Evolutionary conservation across 1,140 invertebrate species (phyloP), one percentile per base, ranked within the genome.

Genomic region (Drosophila orena): DNA sequence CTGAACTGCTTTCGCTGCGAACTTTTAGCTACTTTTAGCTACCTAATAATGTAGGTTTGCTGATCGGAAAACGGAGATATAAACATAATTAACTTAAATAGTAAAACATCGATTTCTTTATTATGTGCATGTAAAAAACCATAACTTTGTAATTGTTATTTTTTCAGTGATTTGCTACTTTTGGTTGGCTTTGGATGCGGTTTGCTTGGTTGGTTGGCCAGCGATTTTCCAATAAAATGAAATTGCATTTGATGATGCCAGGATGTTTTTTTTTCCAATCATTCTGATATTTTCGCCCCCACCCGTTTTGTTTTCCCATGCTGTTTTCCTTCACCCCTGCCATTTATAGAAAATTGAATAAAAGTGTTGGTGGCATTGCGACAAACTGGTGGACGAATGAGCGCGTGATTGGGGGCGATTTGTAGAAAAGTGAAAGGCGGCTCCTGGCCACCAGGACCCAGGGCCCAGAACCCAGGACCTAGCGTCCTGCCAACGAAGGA

Each of bases 261-360:
- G 84, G 84, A 89, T 88, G 83, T 84, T 81, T 86, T 79, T 79
- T 66, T 53, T 66, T 62, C 43, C 60, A 73, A 78, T 66, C 79
- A 72, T 59, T 77, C 46, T 69, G 77, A 62, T 64, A 68, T 81
- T 81, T 59, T 55, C 7, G 8, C 24, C 42, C 22, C 14, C 27
- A 14, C 35, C 20, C 24, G 12, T 53, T 43, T 44, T 60, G 54
- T 61, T 55, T 50, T 42, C 20, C 42, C 57, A 65, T 49, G 59
- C 20, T 69, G 42, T 61, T 68, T 56, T 76, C 54, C 56, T 62
- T 56, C 49, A 27, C 50, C 37, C 44, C 56, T 60, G 60, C 69
- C 84, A 70, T 84, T 88, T 88, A 79, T 89, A 70, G 83, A 88
- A 88, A 88, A 89, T 89, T 88, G 79, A 88, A 88, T 88, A 83